These are phyloP conservation scores for Exocentrus adspersus DNA, from an alignment of 2,888 invertebrate genomes.

Conservation along the genomic window DNA sequence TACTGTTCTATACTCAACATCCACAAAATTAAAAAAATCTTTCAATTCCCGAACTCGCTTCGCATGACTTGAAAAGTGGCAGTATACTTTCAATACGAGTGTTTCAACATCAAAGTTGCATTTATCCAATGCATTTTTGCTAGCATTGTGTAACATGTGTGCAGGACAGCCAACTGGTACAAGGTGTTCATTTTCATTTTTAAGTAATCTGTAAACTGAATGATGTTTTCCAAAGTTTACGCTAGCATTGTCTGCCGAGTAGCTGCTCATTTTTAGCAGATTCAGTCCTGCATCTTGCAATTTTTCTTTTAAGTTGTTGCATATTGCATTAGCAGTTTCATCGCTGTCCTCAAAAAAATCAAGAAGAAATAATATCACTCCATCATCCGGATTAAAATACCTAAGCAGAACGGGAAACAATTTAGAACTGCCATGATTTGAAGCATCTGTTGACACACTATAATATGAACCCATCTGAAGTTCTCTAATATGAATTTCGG, in stretches of 20 bases:
- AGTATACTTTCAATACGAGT: slow-evolving; percentile 15
- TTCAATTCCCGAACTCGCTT: slow-evolving; percentile 24
- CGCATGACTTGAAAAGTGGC: slow-evolving; percentile 22
- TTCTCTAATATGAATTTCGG: neutral
- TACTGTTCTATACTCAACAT: slow-evolving; percentile 10
- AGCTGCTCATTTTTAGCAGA: neutral
- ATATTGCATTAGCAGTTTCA: slow-evolving; percentile 12
- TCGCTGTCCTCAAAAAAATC: slow-evolving; percentile 17
- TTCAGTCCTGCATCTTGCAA: neutral
- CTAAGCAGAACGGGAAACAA: neutral
- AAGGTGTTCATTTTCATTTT: neutral
- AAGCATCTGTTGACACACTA: neutral
- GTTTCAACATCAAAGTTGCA: neutral
- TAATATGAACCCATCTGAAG: neutral
- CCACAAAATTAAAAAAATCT: slow-evolving; percentile 21
- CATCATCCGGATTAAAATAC: neutral
- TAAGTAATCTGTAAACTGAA: neutral
- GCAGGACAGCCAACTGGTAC: neutral
- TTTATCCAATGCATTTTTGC: neutral
- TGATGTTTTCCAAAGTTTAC: neutral
- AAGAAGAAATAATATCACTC: neutral
- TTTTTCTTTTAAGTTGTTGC: neutral
- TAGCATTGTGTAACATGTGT: neutral
- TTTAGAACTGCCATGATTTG: neutral
- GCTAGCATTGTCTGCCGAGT: slow-evolving; percentile 6